These are phyloP conservation scores for Macrosiphum euphorbiae DNA, from an alignment of 2,888 invertebrate genomes.

Conservation along the genomic window DNA sequence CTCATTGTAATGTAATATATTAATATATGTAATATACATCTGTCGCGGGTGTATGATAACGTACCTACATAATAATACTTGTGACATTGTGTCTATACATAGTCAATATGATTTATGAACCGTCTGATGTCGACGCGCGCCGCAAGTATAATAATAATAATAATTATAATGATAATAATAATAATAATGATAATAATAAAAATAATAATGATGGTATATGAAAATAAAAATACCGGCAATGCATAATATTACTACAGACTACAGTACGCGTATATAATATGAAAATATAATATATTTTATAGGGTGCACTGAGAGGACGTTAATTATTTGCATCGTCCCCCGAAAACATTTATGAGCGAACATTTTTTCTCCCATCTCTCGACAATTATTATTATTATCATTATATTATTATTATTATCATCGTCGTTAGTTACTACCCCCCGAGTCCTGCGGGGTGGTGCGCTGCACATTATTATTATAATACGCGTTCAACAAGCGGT, in stretches of 20 bases:
- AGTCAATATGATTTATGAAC: slow-evolving; percentile 47
- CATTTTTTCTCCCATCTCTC: neutral
- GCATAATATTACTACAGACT: too few relatives aligned
- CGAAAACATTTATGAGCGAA: slow-evolving; percentile 17
- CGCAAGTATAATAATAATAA: neutral
- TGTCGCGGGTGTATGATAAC: neutral
- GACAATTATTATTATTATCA: slow-evolving; percentile 7
- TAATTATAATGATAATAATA: neutral
- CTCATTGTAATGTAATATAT: neutral
- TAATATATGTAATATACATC: neutral
- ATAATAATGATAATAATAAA: neutral
- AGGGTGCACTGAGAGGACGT: slow-evolving; percentile 14
- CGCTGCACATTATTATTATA: neutral
- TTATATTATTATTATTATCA: neutral
- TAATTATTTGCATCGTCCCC: slow-evolving; percentile 37
- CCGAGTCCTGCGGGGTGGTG: neutral
- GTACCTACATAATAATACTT: neutral
- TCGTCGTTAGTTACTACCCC: neutral
- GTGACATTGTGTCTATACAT: neutral
- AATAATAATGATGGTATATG: neutral
- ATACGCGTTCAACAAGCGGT: slow-evolving; percentile 4
- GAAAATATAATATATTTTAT: neutral
- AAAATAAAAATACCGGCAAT: neutral
- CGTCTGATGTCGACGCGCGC: neutral
- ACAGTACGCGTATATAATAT: neutral